Conservation (phyloP, 2,888 invertebrate genomes). For the Agriopis leucophaearia region DNA sequence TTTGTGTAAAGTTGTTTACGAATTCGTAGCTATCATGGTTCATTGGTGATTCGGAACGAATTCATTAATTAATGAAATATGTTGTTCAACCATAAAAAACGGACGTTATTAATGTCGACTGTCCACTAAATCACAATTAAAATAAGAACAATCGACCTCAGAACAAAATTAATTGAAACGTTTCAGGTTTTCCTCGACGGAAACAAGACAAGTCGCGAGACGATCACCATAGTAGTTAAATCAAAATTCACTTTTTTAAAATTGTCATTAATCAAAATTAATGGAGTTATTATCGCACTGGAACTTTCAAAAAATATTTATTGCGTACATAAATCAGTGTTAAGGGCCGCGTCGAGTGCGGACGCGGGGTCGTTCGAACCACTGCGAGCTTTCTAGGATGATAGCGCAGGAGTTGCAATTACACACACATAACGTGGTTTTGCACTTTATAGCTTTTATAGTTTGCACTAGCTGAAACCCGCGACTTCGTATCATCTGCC, state of each 20-base stretch:
- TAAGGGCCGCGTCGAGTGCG: constrained; percentile 70
- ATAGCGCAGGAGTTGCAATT: constrained; percentile 64
- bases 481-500: no score
- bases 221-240: constrained; percentile 45
- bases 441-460: neutral
- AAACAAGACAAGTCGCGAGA: constrained; percentile 64
- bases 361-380: constrained; percentile 72
- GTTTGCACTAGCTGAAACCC: no score
- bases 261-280: constrained; percentile 86
- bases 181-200: constrained; percentile 67
- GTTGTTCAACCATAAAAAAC: constrained; percentile 37
- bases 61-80: constrained; percentile 46
- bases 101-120: constrained; percentile 40
- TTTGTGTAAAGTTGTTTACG: constrained; percentile 37
- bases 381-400: constrained; percentile 81
- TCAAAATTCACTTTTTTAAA: constrained; percentile 84
- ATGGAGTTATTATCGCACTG: constrained; percentile 86
- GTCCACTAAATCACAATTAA: constrained; percentile 56
- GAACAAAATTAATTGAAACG: constrained; percentile 76
- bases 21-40: constrained; percentile 20
- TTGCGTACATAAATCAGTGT: constrained; percentile 82
- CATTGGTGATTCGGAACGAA: constrained; percentile 30
- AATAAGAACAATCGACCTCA: constrained; percentile 75
- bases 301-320: constrained; percentile 86
- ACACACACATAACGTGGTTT: constrained; percentile 37